These are phyloP conservation scores for Zalophus californianus DNA, from an alignment of 2,797 vertebrate species.

Conservation along the genomic window DNA sequence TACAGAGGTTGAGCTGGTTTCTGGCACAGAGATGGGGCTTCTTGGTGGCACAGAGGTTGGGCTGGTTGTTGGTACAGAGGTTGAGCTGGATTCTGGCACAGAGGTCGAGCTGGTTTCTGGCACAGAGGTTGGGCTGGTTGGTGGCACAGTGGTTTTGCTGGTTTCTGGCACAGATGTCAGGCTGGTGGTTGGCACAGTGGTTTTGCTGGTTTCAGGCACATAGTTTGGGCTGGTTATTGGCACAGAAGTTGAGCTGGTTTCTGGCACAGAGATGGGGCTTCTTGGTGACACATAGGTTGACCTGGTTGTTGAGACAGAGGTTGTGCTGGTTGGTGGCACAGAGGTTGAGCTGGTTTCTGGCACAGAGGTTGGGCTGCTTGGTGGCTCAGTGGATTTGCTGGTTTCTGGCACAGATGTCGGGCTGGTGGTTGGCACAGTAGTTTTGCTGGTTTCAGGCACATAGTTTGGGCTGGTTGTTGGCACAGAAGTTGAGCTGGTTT, in stretches of 20 bases:
- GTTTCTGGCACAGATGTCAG: too few species aligned
- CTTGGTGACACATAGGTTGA: too few species aligned
- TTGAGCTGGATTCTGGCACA: constrained; percentile 12
- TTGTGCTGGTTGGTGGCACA: fast-evolving
- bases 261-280: too few species aligned
- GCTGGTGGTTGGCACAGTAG: fast-evolving
- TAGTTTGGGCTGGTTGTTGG: too few species aligned
- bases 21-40: too few species aligned
- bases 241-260: too few species aligned
- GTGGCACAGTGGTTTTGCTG: background rate
- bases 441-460: fast-evolving
- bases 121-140: fast-evolving
- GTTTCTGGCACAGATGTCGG: background rate
- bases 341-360: fast-evolving
- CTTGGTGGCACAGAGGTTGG: fast-evolving
- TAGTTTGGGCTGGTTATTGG: too few species aligned
- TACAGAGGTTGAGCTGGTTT: fast-evolving
- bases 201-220: too few species aligned
- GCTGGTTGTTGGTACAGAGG: fast-evolving
- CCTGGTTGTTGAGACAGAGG: fast-evolving
- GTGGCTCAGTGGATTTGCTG: fast-evolving
- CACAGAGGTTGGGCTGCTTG: fast-evolving
- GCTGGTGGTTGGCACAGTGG: too few species aligned
- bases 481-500: fast-evolving
- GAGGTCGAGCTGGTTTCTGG: fast-evolving